Conservation (phyloP, 2,888 invertebrate species). For the Sepioteuthis lessoniana region DNA sequence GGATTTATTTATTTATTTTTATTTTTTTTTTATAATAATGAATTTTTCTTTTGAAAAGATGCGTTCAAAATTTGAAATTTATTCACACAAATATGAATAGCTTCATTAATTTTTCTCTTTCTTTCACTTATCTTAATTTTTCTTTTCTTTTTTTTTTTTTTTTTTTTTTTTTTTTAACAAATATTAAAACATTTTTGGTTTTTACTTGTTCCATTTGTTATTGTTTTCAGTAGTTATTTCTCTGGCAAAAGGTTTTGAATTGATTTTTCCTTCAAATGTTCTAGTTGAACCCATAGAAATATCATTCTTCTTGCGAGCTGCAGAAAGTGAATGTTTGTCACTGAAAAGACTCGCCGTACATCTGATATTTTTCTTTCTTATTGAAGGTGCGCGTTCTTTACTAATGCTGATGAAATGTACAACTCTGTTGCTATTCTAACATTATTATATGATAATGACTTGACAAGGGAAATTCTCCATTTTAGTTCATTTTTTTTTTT, state of each 20-base stretch:
- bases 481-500: too few species aligned
- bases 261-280: not conserved
- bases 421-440: too few species aligned
- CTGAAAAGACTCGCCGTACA: not conserved
- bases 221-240: not conserved
- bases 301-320: not conserved
- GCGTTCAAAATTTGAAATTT: not conserved
- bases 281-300: not conserved
- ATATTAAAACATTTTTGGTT: not conserved
- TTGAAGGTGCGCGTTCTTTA: too few species aligned
- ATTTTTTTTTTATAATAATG: not conserved
- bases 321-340: not conserved
- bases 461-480: too few species aligned
- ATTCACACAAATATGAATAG: conserved; percentile 10
- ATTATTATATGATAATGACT: too few species aligned
- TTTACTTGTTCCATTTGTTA: not conserved
- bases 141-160: too few species aligned
- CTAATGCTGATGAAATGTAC: too few species aligned
- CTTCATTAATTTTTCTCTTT: not conserved
- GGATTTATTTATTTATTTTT: not conserved
- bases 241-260: not conserved
- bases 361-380: too few species aligned
- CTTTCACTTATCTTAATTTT: not conserved
- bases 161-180: too few species aligned
- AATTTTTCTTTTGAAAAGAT: not conserved